These are phyloP conservation scores for Cricetomys ansorgei DNA, from an alignment of 2,113 vertebrate species.

Conservation along the genomic window DNA sequence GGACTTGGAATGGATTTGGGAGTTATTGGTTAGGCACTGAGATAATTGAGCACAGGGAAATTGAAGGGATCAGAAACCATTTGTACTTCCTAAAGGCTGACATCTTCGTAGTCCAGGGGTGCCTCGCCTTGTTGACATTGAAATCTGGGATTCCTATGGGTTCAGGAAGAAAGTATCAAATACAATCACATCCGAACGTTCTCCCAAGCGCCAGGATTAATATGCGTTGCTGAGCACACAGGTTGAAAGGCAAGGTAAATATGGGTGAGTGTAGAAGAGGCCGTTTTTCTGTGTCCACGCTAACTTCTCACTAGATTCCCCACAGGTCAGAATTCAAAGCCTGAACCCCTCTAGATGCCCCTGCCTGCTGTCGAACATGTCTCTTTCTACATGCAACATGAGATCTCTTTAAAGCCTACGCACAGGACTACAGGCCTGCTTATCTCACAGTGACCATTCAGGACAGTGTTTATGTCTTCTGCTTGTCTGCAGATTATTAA, in stretches of 20 bases:
- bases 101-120: not conserved
- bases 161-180: conserved; percentile 13
- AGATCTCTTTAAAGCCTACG: not conserved
- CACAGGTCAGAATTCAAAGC: not conserved
- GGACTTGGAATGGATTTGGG: not conserved
- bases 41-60: not conserved
- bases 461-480: not conserved
- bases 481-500: not conserved
- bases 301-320: not conserved
- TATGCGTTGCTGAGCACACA: not conserved
- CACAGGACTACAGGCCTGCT: not conserved
- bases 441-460: not conserved
- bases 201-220: not conserved
- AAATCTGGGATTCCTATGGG: not conserved
- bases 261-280: not conserved
- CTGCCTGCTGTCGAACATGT: not conserved
- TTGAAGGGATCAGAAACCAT: not conserved
- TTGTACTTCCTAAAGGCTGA: not conserved
- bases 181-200: not conserved
- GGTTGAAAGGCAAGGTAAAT: not conserved
- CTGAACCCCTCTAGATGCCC: not conserved
- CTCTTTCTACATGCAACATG: not conserved
- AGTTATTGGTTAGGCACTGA: not conserved
- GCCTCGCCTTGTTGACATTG: not conserved
- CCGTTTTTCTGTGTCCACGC: not conserved